Conservation (phyloP, 1,140 invertebrate species). For the Cepaea nemoralis region DNA sequence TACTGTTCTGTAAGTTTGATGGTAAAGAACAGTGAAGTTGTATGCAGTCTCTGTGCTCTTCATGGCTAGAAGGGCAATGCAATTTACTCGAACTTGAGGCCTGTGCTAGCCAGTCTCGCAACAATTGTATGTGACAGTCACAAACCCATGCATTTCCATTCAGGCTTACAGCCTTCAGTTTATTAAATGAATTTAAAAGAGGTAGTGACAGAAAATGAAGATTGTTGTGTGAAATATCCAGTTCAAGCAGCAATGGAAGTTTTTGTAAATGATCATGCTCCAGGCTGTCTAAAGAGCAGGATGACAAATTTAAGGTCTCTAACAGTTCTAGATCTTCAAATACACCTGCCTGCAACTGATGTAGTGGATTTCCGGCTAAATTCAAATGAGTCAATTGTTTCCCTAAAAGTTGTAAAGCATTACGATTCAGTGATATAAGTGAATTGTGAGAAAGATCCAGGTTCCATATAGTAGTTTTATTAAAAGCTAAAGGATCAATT, state of each 20-base stretch:
- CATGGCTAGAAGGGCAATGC: slow-evolving; percentile 29
- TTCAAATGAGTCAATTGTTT: slow-evolving; percentile 46
- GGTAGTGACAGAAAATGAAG: slow-evolving; percentile 50
- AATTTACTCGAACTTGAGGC: slow-evolving; percentile 28
- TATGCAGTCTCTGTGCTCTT: slow-evolving; percentile 41
- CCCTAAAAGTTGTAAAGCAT: slow-evolving; percentile 45
- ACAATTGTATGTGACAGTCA: slow-evolving; percentile 56
- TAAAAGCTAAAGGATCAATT: slow-evolving; percentile 48
- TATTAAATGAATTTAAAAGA: slow-evolving; percentile 46
- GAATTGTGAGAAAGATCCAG: slow-evolving; percentile 58
- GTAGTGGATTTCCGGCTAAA: slow-evolving; percentile 55
- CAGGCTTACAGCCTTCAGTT: slow-evolving; percentile 44
- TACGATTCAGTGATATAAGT: slow-evolving; percentile 43
- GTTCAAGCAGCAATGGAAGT: slow-evolving; percentile 42
- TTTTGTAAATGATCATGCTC: slow-evolving; percentile 40
- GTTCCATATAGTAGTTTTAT: slow-evolving; percentile 37
- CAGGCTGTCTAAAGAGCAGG: slow-evolving; percentile 49
- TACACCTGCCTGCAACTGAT: slow-evolving; percentile 38
- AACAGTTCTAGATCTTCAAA: slow-evolving; percentile 53
- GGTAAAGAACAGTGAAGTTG: slow-evolving; percentile 39
- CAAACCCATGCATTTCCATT: slow-evolving; percentile 57
- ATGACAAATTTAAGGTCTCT: slow-evolving; percentile 53
- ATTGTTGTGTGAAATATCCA: slow-evolving; percentile 58
- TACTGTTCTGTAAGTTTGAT: background rate
- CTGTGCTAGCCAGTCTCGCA: slow-evolving; percentile 51